phyloP scores from a whole-genome alignment of 23 tunicate species.

The Corella eumyota region DNA sequence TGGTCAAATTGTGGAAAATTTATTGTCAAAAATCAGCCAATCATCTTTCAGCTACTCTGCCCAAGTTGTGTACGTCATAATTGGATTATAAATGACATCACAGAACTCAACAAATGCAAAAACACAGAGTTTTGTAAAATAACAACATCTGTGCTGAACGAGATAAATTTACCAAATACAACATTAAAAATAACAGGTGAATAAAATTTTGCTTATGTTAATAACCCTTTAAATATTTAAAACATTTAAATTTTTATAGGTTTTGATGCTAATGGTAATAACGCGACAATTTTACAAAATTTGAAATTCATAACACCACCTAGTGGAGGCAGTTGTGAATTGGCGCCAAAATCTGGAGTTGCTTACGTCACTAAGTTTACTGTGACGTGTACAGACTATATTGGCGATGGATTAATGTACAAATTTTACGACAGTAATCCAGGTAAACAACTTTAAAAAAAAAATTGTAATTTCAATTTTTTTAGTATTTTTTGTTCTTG shows the following conservation, averaged over 20 bases:
- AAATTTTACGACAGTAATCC: not conserved
- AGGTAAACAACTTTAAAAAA: not conserved
- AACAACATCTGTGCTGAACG: not conserved
- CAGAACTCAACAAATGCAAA: not conserved
- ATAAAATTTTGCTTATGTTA: too few relatives aligned
- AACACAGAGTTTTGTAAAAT: not conserved
- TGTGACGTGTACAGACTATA: not conserved
- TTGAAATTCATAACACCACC: slow-evolving; percentile 4
- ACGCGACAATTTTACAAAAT: too few relatives aligned
- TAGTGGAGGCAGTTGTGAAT: not conserved
- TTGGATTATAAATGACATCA: slow-evolving; percentile 2
- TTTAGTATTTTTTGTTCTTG: not conserved
- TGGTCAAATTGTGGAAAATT: not conserved
- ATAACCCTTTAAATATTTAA: too few relatives aligned
- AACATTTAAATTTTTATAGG: too few relatives aligned
- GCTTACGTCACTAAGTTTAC: slow-evolving; percentile 5
- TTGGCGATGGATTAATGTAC: not conserved
- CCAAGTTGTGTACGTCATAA: slow-evolving; percentile 2
- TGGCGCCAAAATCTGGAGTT: not conserved
- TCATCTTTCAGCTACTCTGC: slow-evolving; percentile 1
- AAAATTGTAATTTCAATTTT: not conserved
- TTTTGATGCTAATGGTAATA: too few relatives aligned
- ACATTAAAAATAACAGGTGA: not conserved
- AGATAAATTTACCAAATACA: not conserved
- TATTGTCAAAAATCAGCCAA: not conserved